phyloP scores from a whole-genome alignment of 2,113 vertebrate genomes.

The Ascaphus truei region DNA sequence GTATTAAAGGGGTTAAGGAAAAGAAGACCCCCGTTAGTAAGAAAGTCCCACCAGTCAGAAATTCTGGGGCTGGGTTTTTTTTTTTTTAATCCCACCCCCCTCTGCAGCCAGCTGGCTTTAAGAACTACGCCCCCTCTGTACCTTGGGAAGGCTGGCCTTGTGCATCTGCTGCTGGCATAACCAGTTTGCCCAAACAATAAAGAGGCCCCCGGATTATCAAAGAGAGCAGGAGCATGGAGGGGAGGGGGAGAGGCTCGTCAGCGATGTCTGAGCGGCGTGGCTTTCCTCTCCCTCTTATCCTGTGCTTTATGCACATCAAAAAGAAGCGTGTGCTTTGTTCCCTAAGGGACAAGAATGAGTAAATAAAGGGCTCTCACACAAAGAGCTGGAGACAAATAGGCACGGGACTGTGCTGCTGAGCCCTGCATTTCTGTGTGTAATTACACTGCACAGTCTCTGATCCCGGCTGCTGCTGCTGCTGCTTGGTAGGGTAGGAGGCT shows the following conservation, averaged over 20 bases:
- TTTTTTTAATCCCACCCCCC: too few species aligned
- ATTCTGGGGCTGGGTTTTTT: too few species aligned
- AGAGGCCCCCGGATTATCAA: slow-evolving; percentile 16
- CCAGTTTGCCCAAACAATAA: slow-evolving; percentile 29
- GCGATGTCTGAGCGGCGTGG: slow-evolving; percentile 10
- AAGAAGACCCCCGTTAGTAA: too few species aligned
- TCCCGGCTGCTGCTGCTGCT: neutral
- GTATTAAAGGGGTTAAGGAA: too few species aligned
- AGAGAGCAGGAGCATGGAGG: slow-evolving; percentile 5
- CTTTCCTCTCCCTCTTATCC: slow-evolving; percentile 6
- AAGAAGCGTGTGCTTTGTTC: slow-evolving; percentile 29
- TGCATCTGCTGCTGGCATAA: slow-evolving; percentile 13
- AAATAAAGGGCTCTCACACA: slow-evolving; percentile 31
- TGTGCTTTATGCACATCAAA: neutral
- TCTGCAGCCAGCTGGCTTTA: neutral
- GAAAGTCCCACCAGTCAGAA: too few species aligned
- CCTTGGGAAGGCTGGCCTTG: neutral
- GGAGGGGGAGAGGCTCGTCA: slow-evolving; percentile 6
- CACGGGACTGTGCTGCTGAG: neutral
- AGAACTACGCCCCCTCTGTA: neutral
- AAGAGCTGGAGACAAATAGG: slow-evolving; percentile 22
- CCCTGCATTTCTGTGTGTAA: slow-evolving; percentile 38
- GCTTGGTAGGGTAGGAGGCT: slow-evolving; percentile 18
- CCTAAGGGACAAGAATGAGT: slow-evolving; percentile 5
- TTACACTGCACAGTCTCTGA: slow-evolving; percentile 40